Evolutionary conservation across 2,113 vertebrate genomes (phyloP), one percentile per base, ranked within the genome.

Genomic region (Turnix velox): DNA sequence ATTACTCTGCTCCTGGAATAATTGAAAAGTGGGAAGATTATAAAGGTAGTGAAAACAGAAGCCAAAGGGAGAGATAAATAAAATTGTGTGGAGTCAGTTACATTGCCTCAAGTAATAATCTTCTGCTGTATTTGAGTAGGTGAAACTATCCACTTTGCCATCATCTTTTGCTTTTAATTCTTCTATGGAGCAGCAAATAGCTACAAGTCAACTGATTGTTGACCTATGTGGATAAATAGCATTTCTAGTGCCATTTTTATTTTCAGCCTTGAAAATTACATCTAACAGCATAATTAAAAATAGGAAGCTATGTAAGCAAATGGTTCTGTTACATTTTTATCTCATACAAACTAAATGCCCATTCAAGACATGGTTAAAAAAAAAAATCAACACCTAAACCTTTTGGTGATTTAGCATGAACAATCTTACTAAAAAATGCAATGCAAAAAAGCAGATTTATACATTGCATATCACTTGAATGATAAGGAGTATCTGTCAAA

Each of bases 401-500:
- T 80, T 24, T 35, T 49, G 75, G 20, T 33, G 20, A 65, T 84
- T 55, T 85, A 66, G n/a, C 48, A 57, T 46, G 77, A 87, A 71
- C 49, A 5, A 66, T 42, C 84, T 85, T 55, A 54, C 42, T 40
- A 63, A 94, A 81, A 95, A 86, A 88, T 51, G 59, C 28, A 92
- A 67, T 7, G 67, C 31, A 90, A 71, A 95, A 87, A 89, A 83
- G 80, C 48, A 93, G 58, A 93, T 94, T 74, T 86, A 87, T 77
- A 84, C 76, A 80, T 37, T 85, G 39, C 48, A 19, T 55, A 80
- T 89, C 40, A 66, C 11, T 84, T 83, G 88, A 85, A 93, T 74
- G 39, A 62, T 86, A 88, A 17, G 49, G 59, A 92, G 81, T 85
- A 62, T 85, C 28, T 93, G 51, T 83, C 90, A 94, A 92, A 93